A percentile compares a stretch with the other conserved stretches of the same genome.
phyloP scores from a whole-genome alignment of 2,797 vertebrate species.

The Muraenolepis orangiensis region DNA sequence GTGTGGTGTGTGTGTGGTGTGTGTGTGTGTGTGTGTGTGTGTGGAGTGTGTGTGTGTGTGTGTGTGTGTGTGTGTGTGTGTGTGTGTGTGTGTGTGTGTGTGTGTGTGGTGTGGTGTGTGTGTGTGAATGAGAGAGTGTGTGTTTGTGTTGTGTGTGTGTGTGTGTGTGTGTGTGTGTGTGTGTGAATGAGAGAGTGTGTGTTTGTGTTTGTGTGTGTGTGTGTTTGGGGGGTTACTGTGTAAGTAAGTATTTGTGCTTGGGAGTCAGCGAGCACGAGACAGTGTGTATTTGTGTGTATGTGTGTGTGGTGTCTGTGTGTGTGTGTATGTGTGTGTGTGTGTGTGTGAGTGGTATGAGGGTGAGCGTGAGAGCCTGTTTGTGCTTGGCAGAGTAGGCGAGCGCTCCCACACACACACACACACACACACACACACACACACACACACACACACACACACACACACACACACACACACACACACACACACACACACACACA shows the following conservation, averaged over 20 bases:
- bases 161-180: slow-evolving; percentile 3
- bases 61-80: too few species aligned
- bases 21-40: slow-evolving; percentile 3
- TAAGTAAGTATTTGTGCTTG: too few species aligned
- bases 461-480: neutral
- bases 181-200: neutral
- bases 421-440: too few species aligned
- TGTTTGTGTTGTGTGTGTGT: slow-evolving; percentile 29
- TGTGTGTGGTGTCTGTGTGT: slow-evolving; percentile 18
- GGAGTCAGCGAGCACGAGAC: too few species aligned
- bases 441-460: neutral
- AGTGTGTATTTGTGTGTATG: slow-evolving; percentile 31
- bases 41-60: too few species aligned
- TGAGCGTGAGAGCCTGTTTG: slow-evolving; percentile 17
- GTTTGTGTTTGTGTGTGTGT: slow-evolving; percentile 32
- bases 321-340: slow-evolving; percentile 32
- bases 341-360: slow-evolving; percentile 15
- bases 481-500: neutral
- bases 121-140: neutral
- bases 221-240: too few species aligned
- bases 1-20: too few species aligned
- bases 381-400: slow-evolving; percentile 21
- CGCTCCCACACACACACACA: neutral
- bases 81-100: too few species aligned
- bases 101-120: too few species aligned